Base-by-base conservation (phyloP, 2,888 invertebrate genomes). In the Dichetophora obliterata region DNA sequence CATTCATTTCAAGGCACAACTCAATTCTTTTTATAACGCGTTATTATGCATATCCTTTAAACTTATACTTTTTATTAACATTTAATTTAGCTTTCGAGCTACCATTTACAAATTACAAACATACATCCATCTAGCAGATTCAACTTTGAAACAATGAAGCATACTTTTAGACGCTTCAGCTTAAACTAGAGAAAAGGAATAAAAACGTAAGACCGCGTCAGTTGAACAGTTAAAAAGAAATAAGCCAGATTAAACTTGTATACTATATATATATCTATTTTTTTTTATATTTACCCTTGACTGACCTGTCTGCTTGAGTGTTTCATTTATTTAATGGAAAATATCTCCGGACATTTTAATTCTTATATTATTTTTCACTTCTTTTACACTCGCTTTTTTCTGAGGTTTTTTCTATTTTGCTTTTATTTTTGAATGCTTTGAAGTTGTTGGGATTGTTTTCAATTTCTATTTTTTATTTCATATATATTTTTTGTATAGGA, bases 281-380 rank as follows among this genome's bases (percentile, higher is more conserved):
- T n/a, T n/a, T n/a, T 11, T 27, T 27, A 59, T 71, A 43, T 59
- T 57, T 37, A 71, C 71, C 57, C 59, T 71, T 71, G 59, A 59
- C 57, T 71, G 71, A 71, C 71, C 71, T 71, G 71, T 71, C 71
- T 71, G 24, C 57, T 71, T 37, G 43, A 66, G 66, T 66, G 66
- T 66, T 66, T 71, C 71, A 71, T 71, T 71, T 71, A 71, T 71
- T 71, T 71, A 71, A 71, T 71, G 71, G 59, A 71, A 31, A 37
- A 31, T 71, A 59, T 34, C 37, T 57, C 71, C 34, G 59, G 71
- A 71, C 71, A 71, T 71, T 71, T 71, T 71, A 71, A 71, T 71
- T 71, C 31, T 59, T 34, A 19, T 37, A 66, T 37, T 66, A 19
- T 66, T 66, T 66, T 66, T 37, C 31, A 6, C 37, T 66, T 66